These are phyloP conservation scores for Monopterus albus DNA, from an alignment of 2,113 vertebrate species.

Conservation along the genomic window DNA sequence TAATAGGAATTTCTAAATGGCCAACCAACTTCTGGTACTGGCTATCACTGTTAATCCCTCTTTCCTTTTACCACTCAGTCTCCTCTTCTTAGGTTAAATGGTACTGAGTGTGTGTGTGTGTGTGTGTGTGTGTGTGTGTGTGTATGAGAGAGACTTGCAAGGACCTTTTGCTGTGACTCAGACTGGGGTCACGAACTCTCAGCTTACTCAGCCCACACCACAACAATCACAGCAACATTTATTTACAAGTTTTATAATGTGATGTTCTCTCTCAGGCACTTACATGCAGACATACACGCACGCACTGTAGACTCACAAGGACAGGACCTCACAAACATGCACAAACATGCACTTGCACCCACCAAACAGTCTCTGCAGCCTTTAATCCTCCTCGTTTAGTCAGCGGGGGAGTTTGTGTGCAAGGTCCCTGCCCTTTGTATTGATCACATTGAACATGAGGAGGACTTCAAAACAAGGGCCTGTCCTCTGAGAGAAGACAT, in stretches of 20 bases:
- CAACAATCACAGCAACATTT: slow-evolving; percentile 54
- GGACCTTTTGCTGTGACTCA: slow-evolving; percentile 65
- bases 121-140: slow-evolving; percentile 26
- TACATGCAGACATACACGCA: slow-evolving; percentile 8
- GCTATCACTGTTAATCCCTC: slow-evolving; percentile 65
- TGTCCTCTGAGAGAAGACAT: slow-evolving; percentile 66
- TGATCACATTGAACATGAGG: slow-evolving; percentile 75
- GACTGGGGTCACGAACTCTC: slow-evolving; percentile 68
- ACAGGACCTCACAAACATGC: slow-evolving; percentile 34
- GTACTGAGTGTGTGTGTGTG: slow-evolving; percentile 30
- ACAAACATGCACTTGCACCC: slow-evolving; percentile 46
- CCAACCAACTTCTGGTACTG: slow-evolving; percentile 62
- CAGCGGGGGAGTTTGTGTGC: slow-evolving; percentile 62
- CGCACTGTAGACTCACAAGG: slow-evolving; percentile 37
- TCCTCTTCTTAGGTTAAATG: slow-evolving; percentile 53
- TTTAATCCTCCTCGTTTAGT: slow-evolving; percentile 72
- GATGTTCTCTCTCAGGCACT: slow-evolving; percentile 21
- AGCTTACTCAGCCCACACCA: slow-evolving; percentile 38
- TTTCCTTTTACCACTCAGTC: slow-evolving; percentile 33
- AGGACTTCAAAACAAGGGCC: slow-evolving; percentile 61
- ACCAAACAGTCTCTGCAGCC: slow-evolving; percentile 47
- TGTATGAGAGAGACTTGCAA: slow-evolving; percentile 51
- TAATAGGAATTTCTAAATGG: slow-evolving; percentile 66
- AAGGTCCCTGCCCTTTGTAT: slow-evolving; percentile 76
- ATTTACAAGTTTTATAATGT: slow-evolving; percentile 64